phyloP scores from a whole-genome alignment of 2,797 vertebrate genomes.

The Girardinus metallicus region DNA sequence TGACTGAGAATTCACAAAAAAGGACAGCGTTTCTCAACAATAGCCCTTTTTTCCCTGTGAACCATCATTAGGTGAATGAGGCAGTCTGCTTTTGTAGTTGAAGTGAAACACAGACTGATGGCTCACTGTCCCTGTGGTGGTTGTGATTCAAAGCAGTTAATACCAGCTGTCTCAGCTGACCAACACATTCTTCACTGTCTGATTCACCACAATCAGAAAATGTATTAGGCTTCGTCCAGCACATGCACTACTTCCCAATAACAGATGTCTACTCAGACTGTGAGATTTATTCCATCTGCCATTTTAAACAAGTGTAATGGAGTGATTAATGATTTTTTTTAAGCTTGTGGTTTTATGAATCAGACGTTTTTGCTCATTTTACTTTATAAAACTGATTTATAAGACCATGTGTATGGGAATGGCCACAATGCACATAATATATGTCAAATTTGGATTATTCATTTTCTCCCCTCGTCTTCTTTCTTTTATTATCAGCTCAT shows the following conservation, averaged over 20 bases:
- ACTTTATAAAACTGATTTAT: constrained; percentile 13
- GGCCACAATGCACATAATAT: background rate
- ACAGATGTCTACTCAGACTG: constrained; percentile 53
- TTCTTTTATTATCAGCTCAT: constrained; percentile 9
- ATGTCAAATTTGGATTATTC: constrained; percentile 19
- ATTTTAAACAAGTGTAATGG: constrained; percentile 17
- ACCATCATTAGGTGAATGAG: constrained; percentile 13
- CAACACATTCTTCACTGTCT: constrained; percentile 54
- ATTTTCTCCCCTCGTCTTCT: background rate
- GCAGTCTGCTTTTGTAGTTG: constrained; percentile 1
- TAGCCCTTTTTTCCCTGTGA: background rate
- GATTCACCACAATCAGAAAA: constrained; percentile 58
- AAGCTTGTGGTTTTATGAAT: constrained; percentile 1
- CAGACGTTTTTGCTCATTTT: constrained; percentile 15
- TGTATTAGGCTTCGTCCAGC: constrained; percentile 39
- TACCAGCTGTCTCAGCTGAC: constrained; percentile 60
- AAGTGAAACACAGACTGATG: constrained; percentile 45
- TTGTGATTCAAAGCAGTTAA: constrained; percentile 45
- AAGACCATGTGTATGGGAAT: background rate
- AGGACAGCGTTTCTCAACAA: background rate
- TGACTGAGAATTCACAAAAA: background rate
- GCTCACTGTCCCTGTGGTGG: constrained; percentile 45
- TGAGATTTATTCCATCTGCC: constrained; percentile 51
- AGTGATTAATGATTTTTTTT: constrained; percentile 23
- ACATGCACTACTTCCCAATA: constrained; percentile 36